Evolutionary conservation across 2,113 vertebrate species (phyloP).

Genomic region (Synodontis membranacea): DNA sequence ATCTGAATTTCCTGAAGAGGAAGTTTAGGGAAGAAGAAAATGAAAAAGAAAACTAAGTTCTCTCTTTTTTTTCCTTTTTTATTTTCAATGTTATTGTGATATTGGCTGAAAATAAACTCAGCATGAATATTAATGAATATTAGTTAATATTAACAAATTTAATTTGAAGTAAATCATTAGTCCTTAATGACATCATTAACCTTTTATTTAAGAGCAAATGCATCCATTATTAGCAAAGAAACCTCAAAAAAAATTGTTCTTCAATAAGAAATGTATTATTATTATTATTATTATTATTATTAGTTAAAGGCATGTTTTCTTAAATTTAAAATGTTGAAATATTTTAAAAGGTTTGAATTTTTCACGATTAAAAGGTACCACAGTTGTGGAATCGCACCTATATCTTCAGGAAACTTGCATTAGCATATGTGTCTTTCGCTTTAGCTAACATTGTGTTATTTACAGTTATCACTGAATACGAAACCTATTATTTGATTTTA

Average conservation of each 20-base stretch:
- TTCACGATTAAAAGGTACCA: too few species aligned
- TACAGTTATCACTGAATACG: too few species aligned
- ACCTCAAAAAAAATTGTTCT: not conserved
- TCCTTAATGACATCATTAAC: not conserved
- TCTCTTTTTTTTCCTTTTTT: not conserved
- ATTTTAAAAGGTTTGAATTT: not conserved
- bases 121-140: not conserved
- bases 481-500: too few species aligned
- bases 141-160: too few species aligned
- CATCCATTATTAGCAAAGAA: not conserved
- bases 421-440: too few species aligned
- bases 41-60: not conserved
- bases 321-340: too few species aligned
- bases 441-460: too few species aligned
- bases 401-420: too few species aligned
- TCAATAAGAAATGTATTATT: too few species aligned
- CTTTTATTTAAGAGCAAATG: not conserved
- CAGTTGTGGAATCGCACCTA: too few species aligned
- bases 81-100: not conserved
- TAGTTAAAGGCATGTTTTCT: not conserved
- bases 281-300: too few species aligned
- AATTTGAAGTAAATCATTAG: not conserved
- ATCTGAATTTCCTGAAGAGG: not conserved
- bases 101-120: not conserved
- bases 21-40: not conserved